Conservation (phyloP, 2,113 vertebrate species). For the Carollia perspicillata region DNA sequence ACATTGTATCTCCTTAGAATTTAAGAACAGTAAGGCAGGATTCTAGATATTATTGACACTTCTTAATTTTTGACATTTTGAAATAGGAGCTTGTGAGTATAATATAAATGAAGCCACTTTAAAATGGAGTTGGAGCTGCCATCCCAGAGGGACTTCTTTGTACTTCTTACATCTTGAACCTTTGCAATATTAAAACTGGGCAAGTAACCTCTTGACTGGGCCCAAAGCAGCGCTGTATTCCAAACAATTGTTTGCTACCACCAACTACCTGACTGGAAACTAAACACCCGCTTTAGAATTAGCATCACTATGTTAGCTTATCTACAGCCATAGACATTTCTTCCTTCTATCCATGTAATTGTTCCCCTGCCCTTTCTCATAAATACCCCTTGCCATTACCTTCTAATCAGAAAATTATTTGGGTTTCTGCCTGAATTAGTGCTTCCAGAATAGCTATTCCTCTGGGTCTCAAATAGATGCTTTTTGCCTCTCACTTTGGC, state of each 20-base stretch:
- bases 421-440: not conserved
- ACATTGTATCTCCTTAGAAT: not conserved
- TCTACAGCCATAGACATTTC: not conserved
- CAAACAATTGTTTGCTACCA: not conserved
- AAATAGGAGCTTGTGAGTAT: not conserved
- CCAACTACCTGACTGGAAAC: no score
- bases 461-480: not conserved
- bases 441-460: not conserved
- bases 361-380: not conserved
- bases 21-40: not conserved
- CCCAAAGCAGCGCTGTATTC: not conserved
- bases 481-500: not conserved
- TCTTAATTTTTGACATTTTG: slow-evolving; percentile 30
- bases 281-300: not conserved
- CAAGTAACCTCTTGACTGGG: not conserved
- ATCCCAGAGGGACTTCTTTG: not conserved
- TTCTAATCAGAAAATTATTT: not conserved
- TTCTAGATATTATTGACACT: not conserved
- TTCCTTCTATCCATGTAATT: not conserved
- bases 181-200: not conserved
- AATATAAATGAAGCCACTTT: not conserved
- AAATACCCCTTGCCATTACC: not conserved
- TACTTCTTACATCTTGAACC: not conserved
- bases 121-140: not conserved
- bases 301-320: not conserved